Percentiles rank a stretch among this genome's conserved stretches.
Conservation (phyloP, 2,113 vertebrate species). For the Okapia johnstoni region DNA sequence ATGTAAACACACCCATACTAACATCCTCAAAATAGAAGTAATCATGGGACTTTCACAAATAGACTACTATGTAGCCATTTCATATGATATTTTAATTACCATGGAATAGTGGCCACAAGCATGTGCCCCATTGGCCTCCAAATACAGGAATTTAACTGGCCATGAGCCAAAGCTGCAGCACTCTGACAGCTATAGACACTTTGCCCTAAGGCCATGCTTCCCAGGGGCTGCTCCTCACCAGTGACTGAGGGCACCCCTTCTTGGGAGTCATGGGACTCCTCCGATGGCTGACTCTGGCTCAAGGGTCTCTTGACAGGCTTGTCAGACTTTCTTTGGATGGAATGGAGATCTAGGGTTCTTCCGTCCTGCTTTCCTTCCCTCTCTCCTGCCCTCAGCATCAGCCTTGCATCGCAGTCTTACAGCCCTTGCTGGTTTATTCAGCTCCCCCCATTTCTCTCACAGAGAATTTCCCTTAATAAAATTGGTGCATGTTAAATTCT, state of each 20-base stretch:
- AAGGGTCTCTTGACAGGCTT: not conserved
- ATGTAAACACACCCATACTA: not conserved
- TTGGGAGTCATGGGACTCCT: not conserved
- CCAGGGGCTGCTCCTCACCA: not conserved
- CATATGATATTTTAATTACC: not conserved
- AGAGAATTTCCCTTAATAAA: not conserved
- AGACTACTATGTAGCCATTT: not conserved
- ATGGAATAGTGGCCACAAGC: not conserved
- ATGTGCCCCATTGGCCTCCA: not conserved
- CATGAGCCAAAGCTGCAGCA: not conserved
- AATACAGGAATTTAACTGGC: not conserved
- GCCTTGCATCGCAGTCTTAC: not conserved
- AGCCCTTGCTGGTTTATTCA: not conserved
- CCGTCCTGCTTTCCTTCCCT: not conserved
- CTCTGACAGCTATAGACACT: not conserved
- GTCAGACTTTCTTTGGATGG: not conserved
- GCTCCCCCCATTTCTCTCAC: not conserved
- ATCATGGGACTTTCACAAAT: not conserved
- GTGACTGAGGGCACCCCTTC: not conserved
- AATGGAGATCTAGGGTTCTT: not conserved
- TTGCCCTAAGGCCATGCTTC: not conserved
- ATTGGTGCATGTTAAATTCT: not conserved
- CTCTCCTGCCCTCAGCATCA: not conserved
- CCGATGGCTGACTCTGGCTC: not conserved
- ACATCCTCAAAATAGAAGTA: not conserved